Evolutionary conservation across 2,113 vertebrate genomes (phyloP), one percentile per base, ranked within the genome.

Genomic region (Heliornis fulica): DNA sequence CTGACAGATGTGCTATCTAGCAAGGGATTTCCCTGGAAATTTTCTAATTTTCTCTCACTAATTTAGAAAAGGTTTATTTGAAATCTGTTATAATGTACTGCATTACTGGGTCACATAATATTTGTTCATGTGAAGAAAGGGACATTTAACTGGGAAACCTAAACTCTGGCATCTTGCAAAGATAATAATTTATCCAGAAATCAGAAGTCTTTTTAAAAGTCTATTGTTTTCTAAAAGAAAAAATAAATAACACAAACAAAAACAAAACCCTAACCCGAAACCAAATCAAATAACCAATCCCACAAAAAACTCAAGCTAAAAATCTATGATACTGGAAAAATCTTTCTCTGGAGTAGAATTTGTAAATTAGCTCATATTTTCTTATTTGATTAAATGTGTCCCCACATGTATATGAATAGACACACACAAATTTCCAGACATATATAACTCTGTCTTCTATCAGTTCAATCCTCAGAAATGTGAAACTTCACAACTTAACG

Each of bases 41-140:
- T 43, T 91, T 93, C 84, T 93, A 8, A 69, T 95, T 96, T 96
- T 96, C 77, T 90, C 83, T 78, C 78, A 50, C 56, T 76, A 50
- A 53, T 92, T 95, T 83, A 93, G 50, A 96, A 84, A 86, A 96
- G 29, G 45, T 91, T 97, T 88, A 82, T 95, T 96, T 93, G 81
- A 96, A 97, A 95, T 83, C 57, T 81, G 43, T 71, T 94, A 74
- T 71, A 90, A 92, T 48, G 23, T 56, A 93, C 69, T 45, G 51
- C 93, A 88, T 70, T 60, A 28, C 19, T 80, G 36, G 41, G 21
- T 83, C 77, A 57, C 14, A 9, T 53, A 66, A 34, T 46, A 61
- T 38, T 79, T 74, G 48, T 29, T 48, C 40, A 31, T 11, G 15
- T 4, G 5, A 89, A 93, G 15, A 46, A 45, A 82, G 34, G 36